phyloP scores from a whole-genome alignment of 1,140 invertebrate genomes.

The Mya arenaria region DNA sequence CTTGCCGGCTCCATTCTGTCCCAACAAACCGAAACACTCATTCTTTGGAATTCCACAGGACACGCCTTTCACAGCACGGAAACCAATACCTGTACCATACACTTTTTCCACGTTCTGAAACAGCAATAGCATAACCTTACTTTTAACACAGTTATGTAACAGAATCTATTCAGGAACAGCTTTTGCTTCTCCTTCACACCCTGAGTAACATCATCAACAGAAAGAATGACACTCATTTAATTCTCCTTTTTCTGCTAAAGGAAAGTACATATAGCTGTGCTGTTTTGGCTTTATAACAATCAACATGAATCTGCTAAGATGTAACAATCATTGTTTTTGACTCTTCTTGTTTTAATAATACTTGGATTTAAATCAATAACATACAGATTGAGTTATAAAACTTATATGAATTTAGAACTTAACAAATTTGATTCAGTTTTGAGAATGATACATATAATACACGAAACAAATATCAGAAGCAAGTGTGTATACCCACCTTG shows the following conservation, averaged over 20 bases:
- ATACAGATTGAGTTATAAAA: too few relatives aligned
- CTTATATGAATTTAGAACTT: too few relatives aligned
- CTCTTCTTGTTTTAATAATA: too few relatives aligned
- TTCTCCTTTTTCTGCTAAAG: neutral
- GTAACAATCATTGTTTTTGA: too few relatives aligned
- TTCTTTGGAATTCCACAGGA: slow-evolving; percentile 77
- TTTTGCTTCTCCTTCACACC: neutral
- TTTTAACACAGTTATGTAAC: neutral
- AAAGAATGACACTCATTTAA: neutral
- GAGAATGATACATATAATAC: neutral
- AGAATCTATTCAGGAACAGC: neutral
- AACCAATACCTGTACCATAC: slow-evolving; percentile 67
- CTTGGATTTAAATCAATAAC: too few relatives aligned
- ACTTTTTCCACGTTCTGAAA: slow-evolving; percentile 55
- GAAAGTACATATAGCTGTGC: neutral
- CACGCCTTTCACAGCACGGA: slow-evolving; percentile 85
- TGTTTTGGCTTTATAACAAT: neutral
- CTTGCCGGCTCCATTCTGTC: slow-evolving; percentile 94
- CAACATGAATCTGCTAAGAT: neutral
- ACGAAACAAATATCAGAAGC: neutral
- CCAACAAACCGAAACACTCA: slow-evolving; percentile 96
- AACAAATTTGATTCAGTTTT: too few relatives aligned
- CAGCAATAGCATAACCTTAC: neutral
- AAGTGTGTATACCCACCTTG: slow-evolving; percentile 35
- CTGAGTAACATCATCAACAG: neutral